Evolutionary conservation across 2,888 invertebrate genomes (phyloP), one percentile per base, ranked within the genome.

Genomic region (Tipula helvola): DNA sequence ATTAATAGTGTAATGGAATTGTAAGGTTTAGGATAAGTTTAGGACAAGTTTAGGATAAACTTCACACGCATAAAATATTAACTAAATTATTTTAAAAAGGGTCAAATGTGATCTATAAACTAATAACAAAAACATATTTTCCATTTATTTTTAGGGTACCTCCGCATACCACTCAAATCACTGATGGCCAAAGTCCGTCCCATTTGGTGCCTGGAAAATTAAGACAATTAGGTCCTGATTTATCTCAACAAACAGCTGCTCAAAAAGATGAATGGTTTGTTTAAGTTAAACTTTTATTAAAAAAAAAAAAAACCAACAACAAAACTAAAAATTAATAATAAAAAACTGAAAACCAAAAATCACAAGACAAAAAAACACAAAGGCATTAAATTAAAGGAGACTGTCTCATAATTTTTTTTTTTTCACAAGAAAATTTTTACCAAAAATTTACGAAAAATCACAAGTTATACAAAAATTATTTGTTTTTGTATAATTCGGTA

Each of bases 251-350:
- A 94, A 94, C 95, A 95, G 94, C 93, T 94, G 94, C 94, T 92
- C 95, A 96, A 93, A 97, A 97, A 93, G 97, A 97, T 94, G 97
- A 97, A 93, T 97, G 97, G 97, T 96, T 96, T 94, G 96, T 96
- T 93, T 95, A 93, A 85, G 42, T 41, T 42, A 42, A 42, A 42
- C 12, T 42, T 85, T 41, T 85, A 85, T 42, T 42, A 42, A 85
- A 85, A 18, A 85, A 39, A 41, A 85, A 83, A 83, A 83, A 36
- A 83, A 36, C 28, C 5, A 39, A 39, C 41, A 39, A 39, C 84
- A 39, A 39, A 71, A 71, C 12, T 39, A 39, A 39, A 84, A 84
- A 84, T 84, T 84, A 36, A 84, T 39, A 84, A 39, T 39, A 84
- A 39, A 84, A 84, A 84, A 84, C 36, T 39, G 39, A 39, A 39